Percentiles rank a stretch among this genome's conserved stretches.
phyloP scores from a whole-genome alignment of 2,888 invertebrate genomes.

The Drosophila planitibia region DNA sequence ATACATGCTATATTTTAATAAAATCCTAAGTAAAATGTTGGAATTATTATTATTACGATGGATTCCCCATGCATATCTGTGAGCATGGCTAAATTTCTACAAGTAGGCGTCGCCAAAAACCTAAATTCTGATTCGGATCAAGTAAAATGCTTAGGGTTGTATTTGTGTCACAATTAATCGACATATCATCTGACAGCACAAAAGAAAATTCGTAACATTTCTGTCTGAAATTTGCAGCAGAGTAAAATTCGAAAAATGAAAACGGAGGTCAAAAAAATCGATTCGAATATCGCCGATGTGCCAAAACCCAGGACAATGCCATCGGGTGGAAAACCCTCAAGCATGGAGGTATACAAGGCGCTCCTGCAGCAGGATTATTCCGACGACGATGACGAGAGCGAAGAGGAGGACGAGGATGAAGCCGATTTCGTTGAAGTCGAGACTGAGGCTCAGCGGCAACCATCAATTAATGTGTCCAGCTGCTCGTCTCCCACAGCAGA shows the following conservation, averaged over 20 bases:
- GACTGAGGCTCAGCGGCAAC: neutral
- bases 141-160: neutral
- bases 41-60: neutral
- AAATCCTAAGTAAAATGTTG: neutral
- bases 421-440: neutral
- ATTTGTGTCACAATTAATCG: neutral
- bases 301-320: neutral
- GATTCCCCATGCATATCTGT: neutral
- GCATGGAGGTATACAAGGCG: neutral
- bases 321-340: neutral
- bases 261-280: neutral
- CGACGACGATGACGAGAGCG: neutral
- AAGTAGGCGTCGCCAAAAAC: neutral
- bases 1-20: constrained; percentile 8
- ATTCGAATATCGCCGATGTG: neutral
- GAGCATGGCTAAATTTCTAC: neutral
- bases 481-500: neutral
- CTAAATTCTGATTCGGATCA: neutral
- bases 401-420: neutral
- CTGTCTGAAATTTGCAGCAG: neutral
- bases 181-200: neutral
- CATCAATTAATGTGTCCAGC: neutral
- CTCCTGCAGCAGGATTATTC: neutral
- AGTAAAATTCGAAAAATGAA: neutral
- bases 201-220: neutral